Evolutionary conservation across 2,113 vertebrate genomes (phyloP).

Genomic region (Epinephelus moara): DNA sequence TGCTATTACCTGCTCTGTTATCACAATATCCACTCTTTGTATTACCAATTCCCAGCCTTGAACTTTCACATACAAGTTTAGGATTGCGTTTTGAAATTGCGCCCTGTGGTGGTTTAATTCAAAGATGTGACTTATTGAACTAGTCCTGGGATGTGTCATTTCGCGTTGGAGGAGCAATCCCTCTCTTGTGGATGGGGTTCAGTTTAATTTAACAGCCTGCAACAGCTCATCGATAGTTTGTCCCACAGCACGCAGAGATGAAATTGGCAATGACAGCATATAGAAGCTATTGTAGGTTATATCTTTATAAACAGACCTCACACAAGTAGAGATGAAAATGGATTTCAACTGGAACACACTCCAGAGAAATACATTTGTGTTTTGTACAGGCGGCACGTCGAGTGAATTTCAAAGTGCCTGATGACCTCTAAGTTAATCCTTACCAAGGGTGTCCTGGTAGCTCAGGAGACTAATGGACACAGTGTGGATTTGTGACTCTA

Average conservation of each 20-base stretch:
- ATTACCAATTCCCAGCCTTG: not conserved
- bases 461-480: conserved; percentile 37
- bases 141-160: conserved; percentile 56
- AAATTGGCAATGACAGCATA: conserved; percentile 60
- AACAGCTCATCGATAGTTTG: conserved; percentile 65
- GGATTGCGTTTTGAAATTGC: conserved; percentile 36
- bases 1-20: conserved; percentile 51
- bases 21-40: conserved; percentile 69
- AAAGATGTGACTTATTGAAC: conserved; percentile 61
- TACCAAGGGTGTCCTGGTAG: conserved; percentile 26
- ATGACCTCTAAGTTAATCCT: conserved; percentile 60
- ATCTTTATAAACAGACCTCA: conserved; percentile 58
- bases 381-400: conserved; percentile 19
- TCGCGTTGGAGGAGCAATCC: conserved; percentile 52
- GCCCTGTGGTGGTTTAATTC: conserved; percentile 43
- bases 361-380: conserved; percentile 43
- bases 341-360: conserved; percentile 56
- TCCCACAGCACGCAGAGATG: conserved; percentile 51
- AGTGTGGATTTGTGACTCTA: conserved; percentile 27
- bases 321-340: conserved; percentile 59
- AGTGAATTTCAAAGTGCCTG: conserved; percentile 58
- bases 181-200: conserved; percentile 54
- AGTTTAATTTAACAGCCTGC: conserved; percentile 63
- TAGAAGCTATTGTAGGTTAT: conserved; percentile 40
- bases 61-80: conserved; percentile 35